These are phyloP conservation scores for Himalopsyche tibetana DNA, from an alignment of 2,888 invertebrate genomes.

Conservation along the genomic window DNA sequence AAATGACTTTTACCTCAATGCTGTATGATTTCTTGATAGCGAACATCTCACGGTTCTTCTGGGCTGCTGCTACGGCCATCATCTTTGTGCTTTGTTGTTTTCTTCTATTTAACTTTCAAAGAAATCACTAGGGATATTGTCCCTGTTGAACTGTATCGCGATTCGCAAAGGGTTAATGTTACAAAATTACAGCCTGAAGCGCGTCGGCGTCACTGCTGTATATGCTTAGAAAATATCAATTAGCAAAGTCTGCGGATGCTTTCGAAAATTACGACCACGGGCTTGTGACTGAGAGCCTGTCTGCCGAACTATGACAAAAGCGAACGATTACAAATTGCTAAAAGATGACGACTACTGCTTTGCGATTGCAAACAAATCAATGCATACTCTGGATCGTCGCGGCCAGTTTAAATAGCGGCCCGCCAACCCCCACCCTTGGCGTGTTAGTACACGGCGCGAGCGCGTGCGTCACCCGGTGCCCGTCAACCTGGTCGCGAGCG, in stretches of 20 bases:
- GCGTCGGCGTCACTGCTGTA: constrained; percentile 72
- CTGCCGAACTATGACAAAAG: constrained; percentile 75
- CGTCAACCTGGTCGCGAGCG: constrained; percentile 69
- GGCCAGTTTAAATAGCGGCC: constrained; percentile 82
- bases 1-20: constrained; percentile 86
- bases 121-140: constrained; percentile 55
- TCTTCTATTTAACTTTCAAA: constrained; percentile 46
- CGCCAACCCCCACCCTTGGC: constrained; percentile 77
- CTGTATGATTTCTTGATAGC: constrained; percentile 98
- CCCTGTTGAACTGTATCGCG: constrained; percentile 65
- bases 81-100: constrained; percentile 71
- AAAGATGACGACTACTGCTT: constrained; percentile 74
- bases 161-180: constrained; percentile 70
- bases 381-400: constrained; percentile 81
- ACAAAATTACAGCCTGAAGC: constrained; percentile 73
- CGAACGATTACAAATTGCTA: constrained; percentile 77
- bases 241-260: constrained; percentile 77
- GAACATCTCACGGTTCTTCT: constrained; percentile 97
- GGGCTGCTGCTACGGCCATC: constrained; percentile 94
- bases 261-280: constrained; percentile 79
- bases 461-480: constrained; percentile 78
- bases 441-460: constrained; percentile 73
- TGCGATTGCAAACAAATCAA: constrained; percentile 83
- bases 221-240: constrained; percentile 67
- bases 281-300: constrained; percentile 74